These are phyloP conservation scores for Caranx ignobilis DNA, from an alignment of 2,113 vertebrate species.

Conservation along the genomic window DNA sequence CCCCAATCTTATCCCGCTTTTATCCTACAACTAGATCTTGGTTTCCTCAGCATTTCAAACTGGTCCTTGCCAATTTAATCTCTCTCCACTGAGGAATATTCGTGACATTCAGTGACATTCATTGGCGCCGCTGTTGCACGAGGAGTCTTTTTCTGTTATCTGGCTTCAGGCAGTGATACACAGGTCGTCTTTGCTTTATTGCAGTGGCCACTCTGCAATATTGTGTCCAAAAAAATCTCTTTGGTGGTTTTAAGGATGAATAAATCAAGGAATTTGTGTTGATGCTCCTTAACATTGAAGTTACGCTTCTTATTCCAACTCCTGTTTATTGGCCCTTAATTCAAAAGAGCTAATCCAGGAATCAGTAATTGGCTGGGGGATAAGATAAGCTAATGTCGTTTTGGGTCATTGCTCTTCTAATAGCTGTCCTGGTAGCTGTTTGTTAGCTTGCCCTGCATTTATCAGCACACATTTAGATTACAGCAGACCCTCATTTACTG, in stretches of 20 bases:
- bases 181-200: not conserved
- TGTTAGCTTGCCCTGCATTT: constrained; percentile 6
- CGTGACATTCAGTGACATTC: not conserved
- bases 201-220: not conserved
- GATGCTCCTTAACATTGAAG: not conserved
- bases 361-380: constrained; percentile 16
- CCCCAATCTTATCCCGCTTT: not conserved
- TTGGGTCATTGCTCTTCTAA: constrained; percentile 21
- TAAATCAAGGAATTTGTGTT: not conserved
- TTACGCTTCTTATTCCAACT: not conserved
- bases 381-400: constrained; percentile 4
- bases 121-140: not conserved
- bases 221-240: not conserved
- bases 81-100: constrained; percentile 8
- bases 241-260: not conserved
- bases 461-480: constrained; percentile 4
- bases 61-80: not conserved
- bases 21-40: not conserved
- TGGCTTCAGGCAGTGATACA: not conserved
- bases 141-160: not conserved
- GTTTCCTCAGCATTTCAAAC: not conserved
- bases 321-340: constrained; percentile 21
- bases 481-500: constrained; percentile 3
- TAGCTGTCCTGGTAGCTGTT: constrained; percentile 3
- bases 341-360: not conserved